Conservation (phyloP, 1,140 invertebrate species). For the Helicorthomorpha holstii region DNA sequence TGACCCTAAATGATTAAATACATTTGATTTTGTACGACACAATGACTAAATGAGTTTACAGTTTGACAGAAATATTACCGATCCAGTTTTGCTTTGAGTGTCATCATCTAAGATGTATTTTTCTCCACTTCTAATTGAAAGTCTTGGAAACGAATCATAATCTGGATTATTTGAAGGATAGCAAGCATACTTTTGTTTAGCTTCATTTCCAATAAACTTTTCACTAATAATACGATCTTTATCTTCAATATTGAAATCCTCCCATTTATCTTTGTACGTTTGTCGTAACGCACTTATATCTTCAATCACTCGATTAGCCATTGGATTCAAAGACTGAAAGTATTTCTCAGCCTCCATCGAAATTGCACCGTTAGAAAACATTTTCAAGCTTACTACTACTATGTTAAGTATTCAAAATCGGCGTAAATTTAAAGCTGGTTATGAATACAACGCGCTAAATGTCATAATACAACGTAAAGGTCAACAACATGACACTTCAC, state of each 20-base stretch:
- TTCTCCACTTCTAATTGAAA: neutral
- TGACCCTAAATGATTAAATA: slow-evolving; percentile 13
- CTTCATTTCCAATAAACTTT: neutral
- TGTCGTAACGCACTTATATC: neutral
- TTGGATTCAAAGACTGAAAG: neutral
- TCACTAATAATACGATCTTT: neutral
- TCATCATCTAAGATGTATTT: slow-evolving; percentile 1
- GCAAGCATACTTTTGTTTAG: neutral
- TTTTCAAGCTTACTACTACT: no score
- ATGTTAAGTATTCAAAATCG: no score
- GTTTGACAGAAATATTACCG: neutral
- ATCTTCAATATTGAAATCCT: neutral
- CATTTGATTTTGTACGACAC: neutral
- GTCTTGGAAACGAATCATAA: neutral
- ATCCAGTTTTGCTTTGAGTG: neutral
- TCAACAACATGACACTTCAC: no score
- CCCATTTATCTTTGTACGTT: neutral
- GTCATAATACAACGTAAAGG: no score
- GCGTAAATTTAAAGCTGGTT: no score
- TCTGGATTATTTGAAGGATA: neutral
- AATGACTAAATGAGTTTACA: neutral
- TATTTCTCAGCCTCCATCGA: neutral
- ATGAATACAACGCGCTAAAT: no score
- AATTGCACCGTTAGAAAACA: no score
- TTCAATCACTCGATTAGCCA: neutral